Evolutionary conservation across 2,888 invertebrate species (phyloP), one percentile per base, ranked within the genome.

Genomic region (Xylocampa areola): DNA sequence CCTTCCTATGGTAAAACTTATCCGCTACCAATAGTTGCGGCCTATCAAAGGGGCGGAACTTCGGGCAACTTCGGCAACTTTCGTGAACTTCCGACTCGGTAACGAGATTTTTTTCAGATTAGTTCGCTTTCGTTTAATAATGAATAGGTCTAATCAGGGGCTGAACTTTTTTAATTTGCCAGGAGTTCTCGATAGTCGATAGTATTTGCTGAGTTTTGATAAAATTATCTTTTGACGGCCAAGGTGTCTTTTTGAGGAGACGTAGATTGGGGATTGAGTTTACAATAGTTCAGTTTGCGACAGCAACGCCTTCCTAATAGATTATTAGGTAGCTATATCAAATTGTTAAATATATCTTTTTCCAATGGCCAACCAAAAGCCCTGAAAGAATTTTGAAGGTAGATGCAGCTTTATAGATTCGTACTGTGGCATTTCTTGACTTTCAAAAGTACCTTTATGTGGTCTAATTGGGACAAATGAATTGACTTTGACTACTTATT

Each of bases 11-110:
- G 64, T 69, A 73, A 84, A 87, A 89, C 85, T 87, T 84, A 79
- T 75, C 77, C 77, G 77, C 80, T 76, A 73, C 82, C 87, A 84
- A 88, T 87, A 88, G 85, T 86, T 85, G 82, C 79, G 78, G 81
- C 80, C 77, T 79, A 81, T 74, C 65, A 77, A 77, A 77, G 66
- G 68, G 64, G 57, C 63, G 36, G 45, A 70, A 74, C 77, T 68
- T 68, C 68, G 44, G 36, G 23, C 23, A 73, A 73, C 71, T 74
- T 49, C 66, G 55, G 27, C n/a, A 45, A 69, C 60, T 67, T 74
- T 82, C 77, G 74, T 76, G 68, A 75, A 86, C 77, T 80, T 64
- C 47, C 68, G 69, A 61, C 51, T 62, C 62, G n/a, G 76, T 77
- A 80, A 81, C 78, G 82, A 82, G 85, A 80, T 84, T 86, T 87